These are phyloP conservation scores for Microtus montanus DNA, from an alignment of 2,113 vertebrate genomes.

Conservation along the genomic window DNA sequence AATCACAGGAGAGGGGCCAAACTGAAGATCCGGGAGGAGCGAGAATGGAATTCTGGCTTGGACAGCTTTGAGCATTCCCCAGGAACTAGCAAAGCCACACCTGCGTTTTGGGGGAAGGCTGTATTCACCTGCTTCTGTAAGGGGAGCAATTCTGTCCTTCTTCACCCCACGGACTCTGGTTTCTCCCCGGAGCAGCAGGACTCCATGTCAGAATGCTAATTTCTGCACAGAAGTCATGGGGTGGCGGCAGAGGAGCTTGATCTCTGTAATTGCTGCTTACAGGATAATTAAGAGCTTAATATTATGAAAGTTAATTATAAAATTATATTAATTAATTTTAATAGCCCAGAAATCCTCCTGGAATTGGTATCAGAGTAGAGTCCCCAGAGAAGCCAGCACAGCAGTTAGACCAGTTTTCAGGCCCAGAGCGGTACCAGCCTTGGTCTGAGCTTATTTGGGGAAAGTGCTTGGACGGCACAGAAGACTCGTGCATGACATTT, in stretches of 20 bases:
- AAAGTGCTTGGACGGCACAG: background rate
- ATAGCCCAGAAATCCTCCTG: slow-evolving; percentile 24
- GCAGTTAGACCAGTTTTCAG: background rate
- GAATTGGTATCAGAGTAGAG: background rate
- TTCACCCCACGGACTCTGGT: background rate
- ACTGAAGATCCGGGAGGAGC: background rate
- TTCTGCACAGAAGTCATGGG: background rate
- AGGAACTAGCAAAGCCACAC: background rate
- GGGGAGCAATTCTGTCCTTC: background rate
- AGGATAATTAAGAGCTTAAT: slow-evolving; percentile 66
- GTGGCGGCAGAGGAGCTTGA: background rate
- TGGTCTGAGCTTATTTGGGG: background rate
- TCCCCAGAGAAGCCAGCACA: background rate
- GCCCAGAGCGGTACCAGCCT: background rate
- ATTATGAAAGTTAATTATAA: slow-evolving; percentile 65
- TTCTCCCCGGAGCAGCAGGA: background rate
- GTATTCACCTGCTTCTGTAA: background rate
- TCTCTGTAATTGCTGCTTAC: slow-evolving; percentile 11
- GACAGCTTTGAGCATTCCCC: background rate
- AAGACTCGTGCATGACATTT: background rate
- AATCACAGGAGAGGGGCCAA: background rate
- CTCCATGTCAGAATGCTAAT: slow-evolving; percentile 25
- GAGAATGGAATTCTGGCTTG: background rate
- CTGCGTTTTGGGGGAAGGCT: background rate
- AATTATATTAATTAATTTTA: slow-evolving; percentile 69